Conservation (phyloP, 2,797 vertebrate species). For the Ispidina lecontei region DNA sequence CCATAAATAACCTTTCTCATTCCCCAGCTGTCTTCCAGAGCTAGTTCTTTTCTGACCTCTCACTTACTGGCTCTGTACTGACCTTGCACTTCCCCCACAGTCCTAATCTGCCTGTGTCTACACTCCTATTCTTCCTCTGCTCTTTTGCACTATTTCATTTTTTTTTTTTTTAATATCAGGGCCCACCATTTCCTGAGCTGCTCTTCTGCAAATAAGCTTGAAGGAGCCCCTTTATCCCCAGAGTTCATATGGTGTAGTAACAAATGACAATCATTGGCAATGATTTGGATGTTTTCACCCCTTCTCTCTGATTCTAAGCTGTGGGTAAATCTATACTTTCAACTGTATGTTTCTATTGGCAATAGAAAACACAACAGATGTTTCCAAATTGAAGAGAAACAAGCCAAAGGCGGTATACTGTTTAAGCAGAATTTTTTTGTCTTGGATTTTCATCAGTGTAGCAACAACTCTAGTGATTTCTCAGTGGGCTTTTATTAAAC, state of each 20-base stretch:
- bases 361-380: neutral
- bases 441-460: neutral
- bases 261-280: neutral
- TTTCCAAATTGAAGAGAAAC: neutral
- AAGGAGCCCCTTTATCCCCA: neutral
- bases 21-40: constrained; percentile 34
- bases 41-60: constrained; percentile 30
- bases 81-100: constrained; percentile 37
- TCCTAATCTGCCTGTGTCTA: constrained; percentile 13
- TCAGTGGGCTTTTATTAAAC: neutral
- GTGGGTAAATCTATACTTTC: neutral
- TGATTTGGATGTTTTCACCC: neutral
- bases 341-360: neutral
- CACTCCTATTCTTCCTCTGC: constrained; percentile 25
- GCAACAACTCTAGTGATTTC: neutral
- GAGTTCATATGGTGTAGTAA: neutral
- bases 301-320: neutral
- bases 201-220: neutral
- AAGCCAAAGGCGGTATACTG: neutral
- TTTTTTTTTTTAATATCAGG: neutral
- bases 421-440: neutral
- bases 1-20: constrained; percentile 57
- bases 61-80: constrained; percentile 34
- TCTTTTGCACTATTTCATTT: neutral
- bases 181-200: constrained; percentile 20